Conservation (phyloP, 2,888 invertebrate genomes). For the Andrena camellia region DNA sequence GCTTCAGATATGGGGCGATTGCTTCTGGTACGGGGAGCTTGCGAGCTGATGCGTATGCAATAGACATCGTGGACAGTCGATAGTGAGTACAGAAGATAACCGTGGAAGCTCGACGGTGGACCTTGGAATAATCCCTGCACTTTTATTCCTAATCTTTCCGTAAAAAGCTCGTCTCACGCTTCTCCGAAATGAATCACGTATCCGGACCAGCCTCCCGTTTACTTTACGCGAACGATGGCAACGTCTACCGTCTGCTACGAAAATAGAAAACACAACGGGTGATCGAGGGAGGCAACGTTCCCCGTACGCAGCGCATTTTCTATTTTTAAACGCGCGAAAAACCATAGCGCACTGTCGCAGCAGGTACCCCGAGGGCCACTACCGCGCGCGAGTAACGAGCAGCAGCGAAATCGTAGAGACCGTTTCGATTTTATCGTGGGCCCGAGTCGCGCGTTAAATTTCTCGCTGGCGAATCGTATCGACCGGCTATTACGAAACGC, state of each 20-base stretch:
- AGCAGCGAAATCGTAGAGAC: slow-evolving; percentile 1
- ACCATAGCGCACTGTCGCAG: neutral
- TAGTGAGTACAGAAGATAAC: no score
- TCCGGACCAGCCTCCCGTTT: neutral
- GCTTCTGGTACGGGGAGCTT: neutral
- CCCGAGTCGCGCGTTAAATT: slow-evolving; percentile 23
- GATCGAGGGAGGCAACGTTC: neutral
- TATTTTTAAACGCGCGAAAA: neutral
- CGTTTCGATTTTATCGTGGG: slow-evolving; percentile 6
- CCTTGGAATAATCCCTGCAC: no score
- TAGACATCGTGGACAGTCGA: no score
- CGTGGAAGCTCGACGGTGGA: no score
- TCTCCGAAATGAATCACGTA: slow-evolving; percentile 2
- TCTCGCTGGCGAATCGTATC: slow-evolving; percentile 29
- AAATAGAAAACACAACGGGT: slow-evolving; percentile 1
- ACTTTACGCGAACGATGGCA: neutral
- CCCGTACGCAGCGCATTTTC: neutral
- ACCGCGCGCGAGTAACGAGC: neutral
- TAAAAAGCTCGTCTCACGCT: neutral
- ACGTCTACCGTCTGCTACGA: neutral
- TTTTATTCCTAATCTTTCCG: neutral
- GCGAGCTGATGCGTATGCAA: no score
- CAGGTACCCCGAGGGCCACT: neutral
- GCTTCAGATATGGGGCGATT: neutral
- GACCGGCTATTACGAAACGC: slow-evolving; percentile 29